phyloP scores from a whole-genome alignment of 2,888 invertebrate genomes.

The Epirrita christyi region DNA sequence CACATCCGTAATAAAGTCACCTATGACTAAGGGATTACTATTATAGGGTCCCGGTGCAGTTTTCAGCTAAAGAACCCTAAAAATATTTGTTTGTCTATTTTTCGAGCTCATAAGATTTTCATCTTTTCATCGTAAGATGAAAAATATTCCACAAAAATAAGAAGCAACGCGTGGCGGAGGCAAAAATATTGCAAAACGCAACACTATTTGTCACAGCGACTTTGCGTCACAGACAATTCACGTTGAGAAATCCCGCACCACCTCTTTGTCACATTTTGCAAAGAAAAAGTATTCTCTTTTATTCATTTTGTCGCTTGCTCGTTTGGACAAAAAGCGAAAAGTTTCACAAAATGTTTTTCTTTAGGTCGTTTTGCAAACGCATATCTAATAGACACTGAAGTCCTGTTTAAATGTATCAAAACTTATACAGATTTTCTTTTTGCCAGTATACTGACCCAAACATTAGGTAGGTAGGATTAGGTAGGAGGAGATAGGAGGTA shows the following conservation, averaged over 20 bases:
- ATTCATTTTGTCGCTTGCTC: conserved; percentile 65
- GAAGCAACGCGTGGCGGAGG: conserved; percentile 39
- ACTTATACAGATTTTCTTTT: not conserved
- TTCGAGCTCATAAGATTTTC: too few relatives aligned
- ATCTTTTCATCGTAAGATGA: too few relatives aligned
- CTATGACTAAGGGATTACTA: too few relatives aligned
- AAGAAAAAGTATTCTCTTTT: conserved; percentile 69
- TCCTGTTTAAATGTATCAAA: not conserved
- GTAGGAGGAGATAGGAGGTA: too few relatives aligned
- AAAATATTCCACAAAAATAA: too few relatives aligned
- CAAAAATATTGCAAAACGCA: conserved; percentile 72
- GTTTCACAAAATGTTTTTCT: conserved; percentile 22
- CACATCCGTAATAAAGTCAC: too few relatives aligned
- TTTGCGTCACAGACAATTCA: conserved; percentile 75
- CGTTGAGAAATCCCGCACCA: conserved; percentile 75
- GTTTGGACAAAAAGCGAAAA: conserved; percentile 31
- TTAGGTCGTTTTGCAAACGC: conserved; percentile 12
- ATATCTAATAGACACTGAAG: not conserved
- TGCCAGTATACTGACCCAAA: not conserved
- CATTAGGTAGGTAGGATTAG: too few relatives aligned
- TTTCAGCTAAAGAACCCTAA: not conserved
- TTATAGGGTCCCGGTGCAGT: not conserved
- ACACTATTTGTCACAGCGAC: conserved; percentile 73
- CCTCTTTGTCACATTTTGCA: conserved; percentile 76
- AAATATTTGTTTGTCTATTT: not conserved